These are phyloP conservation scores for Tribolium freemani DNA, from an alignment of 2,888 invertebrate genomes.

Conservation along the genomic window DNA sequence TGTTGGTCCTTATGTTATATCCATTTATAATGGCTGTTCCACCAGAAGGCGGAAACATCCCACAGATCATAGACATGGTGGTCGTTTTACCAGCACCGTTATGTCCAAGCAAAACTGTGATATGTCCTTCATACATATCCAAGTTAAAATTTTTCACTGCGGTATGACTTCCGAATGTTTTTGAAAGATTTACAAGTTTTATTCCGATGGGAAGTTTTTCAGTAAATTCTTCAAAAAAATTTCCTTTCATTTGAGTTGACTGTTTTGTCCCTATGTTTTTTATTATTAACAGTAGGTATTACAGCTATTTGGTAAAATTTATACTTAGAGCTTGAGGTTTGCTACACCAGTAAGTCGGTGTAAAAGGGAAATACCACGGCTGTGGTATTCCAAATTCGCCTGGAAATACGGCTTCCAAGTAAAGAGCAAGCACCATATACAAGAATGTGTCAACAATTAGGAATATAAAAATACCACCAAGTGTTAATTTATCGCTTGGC, in stretches of 20 bases:
- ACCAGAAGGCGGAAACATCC: conserved; percentile 72
- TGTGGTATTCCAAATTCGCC: conserved; percentile 86
- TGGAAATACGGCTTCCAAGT: conserved; percentile 86
- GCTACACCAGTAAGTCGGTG: conserved; percentile 48
- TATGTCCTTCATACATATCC: conserved; percentile 86
- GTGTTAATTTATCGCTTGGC: conserved; percentile 76
- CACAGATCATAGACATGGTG: conserved; percentile 87
- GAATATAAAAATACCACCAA: conserved; percentile 80
- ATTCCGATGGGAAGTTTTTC: conserved; percentile 66
- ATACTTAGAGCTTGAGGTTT: too few species aligned
- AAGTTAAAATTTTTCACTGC: conserved; percentile 77
- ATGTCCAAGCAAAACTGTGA: conserved; percentile 82
- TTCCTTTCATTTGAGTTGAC: conserved; percentile 12
- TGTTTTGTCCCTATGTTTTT: too few species aligned
- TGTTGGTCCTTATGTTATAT: conserved; percentile 74
- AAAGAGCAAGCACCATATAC: conserved; percentile 82
- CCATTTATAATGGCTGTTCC: conserved; percentile 79
- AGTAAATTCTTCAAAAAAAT: conserved; percentile 68
- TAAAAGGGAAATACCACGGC: conserved; percentile 84
- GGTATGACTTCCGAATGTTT: conserved; percentile 70
- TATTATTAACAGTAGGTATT: background rate
- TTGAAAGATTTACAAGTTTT: conserved; percentile 71
- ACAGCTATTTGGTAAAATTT: too few species aligned
- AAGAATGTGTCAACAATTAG: conserved; percentile 76
- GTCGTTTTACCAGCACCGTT: conserved; percentile 93